Base-by-base conservation (phyloP, 30 jellyfish, hydroid and myxozoan genomes). In the Aurelia coerulea region DNA sequence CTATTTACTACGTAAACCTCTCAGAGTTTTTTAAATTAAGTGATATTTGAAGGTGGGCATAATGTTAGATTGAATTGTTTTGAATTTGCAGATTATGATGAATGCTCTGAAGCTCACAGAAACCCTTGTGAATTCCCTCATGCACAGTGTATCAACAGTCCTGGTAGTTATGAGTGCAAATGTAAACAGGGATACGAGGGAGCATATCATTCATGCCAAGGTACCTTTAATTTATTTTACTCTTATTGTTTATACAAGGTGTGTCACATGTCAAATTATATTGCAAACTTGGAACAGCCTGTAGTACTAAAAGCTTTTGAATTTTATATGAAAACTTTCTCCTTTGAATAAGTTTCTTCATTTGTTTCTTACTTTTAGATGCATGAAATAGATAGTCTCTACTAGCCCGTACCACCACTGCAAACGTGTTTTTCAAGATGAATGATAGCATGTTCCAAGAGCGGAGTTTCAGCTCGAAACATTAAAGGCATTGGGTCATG, bases 111-210 rank as follows among this genome's bases (percentile, higher is more conserved):
- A 10, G 68, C 41, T 12, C 76, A 39, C 16, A 39, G 64, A 8
- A 67, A 84, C 39, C 93, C 93, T 2, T 84, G 93, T 68, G 69
- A 69, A n/a, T 63, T 59, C 88, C 73, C 75, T 5, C 70, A 84
- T 74, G 87, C 93, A n/a, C 42, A 42, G 15, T 84, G 93, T 31
- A 64, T 58, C 19, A 84, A 84, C 53, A 23, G 29, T 29, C 88
- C 93, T n/a, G 93, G 93, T 51, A 84, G 83, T 31, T 84, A 84
- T 42, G 83, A 74, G 39, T 84, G 93, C 68, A 75, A 62, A 14
- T 84, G 93, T 76, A 51, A 73, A 3, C 64, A 39, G 14, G 93
- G 93, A 65, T 84, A 73, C 62, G 77, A 34, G 46, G 88, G 93
- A 10, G 93, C 73, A n/a, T 71, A 73, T 52, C 41, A 17, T 54